Base-by-base conservation (phyloP, 2,113 vertebrate species). In the Carassius gibelio region DNA sequence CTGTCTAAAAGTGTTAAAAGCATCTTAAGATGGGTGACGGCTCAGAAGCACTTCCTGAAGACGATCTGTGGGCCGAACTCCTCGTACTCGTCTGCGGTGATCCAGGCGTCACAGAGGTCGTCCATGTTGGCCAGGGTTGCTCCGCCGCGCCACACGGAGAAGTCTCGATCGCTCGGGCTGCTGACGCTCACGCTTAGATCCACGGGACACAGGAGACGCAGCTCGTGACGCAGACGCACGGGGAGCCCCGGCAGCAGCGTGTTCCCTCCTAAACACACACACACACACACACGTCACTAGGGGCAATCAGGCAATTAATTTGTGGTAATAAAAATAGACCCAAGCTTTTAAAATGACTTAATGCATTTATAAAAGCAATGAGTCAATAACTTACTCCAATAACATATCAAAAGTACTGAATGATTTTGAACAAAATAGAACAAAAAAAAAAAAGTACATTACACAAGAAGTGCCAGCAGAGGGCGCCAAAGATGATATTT, bases 21-120 rank as follows among this genome's bases (percentile, higher is more conserved):
- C 2, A 0, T 3, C 17, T 19, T 76, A 34, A 59, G 19, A 61
- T 2, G 9, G 36, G 57, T 21, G 17, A 26, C 23, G 17, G 42
- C 55, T 95, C 89, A 95, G 89, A 95, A 95, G 62, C 94, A 95
- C 87, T 94, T 95, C 86, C 94, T 94, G 90, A 92, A 91, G 77
- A 95, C 92, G 0, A 95, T 94, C 82, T 91, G 90, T 0, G 94
- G 92, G 0, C 94, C 94, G 0, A 88, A 89, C 77, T 95, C 94
- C 8, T 93, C 91, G 0, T 94, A 95, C 26, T 95, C 95, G 0
- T 92, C 91, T 23, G 52, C 91, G 64, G 91, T 91, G 91, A 95
- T 94, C 94, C 95, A 95, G 0, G 91, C 90, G 0, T 87, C 84
- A 84, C 55, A 34, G 75, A 94, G 91, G 5, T 87, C 48, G 0